Percentiles rank a stretch among this genome's conserved stretches.
Conservation (phyloP, 2,113 vertebrate genomes). For the Archocentrus centrarchus region DNA sequence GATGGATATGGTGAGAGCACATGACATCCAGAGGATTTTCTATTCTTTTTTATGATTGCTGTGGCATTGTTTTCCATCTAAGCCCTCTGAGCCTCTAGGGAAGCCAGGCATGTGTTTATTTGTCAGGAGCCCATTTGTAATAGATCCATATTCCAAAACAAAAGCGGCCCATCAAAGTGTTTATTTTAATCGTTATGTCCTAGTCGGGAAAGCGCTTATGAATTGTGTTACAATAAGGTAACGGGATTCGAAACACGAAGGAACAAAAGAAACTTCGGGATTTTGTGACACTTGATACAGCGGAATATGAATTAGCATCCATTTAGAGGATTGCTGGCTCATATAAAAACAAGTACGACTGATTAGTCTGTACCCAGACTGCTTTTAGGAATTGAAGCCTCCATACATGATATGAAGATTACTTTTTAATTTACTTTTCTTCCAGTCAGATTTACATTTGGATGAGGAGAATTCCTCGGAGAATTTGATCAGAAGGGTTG, state of each 20-base stretch:
- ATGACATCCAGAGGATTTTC: constrained; percentile 68
- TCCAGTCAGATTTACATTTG: constrained; percentile 47
- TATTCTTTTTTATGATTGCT: constrained; percentile 66
- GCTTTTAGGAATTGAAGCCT: constrained; percentile 31
- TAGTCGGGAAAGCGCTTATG: constrained; percentile 32
- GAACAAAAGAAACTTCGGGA: constrained; percentile 20
- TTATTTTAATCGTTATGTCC: constrained; percentile 61
- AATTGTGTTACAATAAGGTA: constrained; percentile 44
- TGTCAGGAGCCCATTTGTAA: constrained; percentile 73
- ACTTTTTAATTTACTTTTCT: constrained; percentile 54
- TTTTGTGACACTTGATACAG: constrained; percentile 30
- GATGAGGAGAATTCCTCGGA: constrained; percentile 43
- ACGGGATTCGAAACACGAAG: constrained; percentile 37
- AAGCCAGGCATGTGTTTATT: constrained; percentile 75
- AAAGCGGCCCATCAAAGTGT: constrained; percentile 64
- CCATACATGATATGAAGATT: constrained; percentile 39
- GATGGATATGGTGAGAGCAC: constrained; percentile 54
- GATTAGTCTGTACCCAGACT: constrained; percentile 32
- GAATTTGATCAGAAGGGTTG: constrained; percentile 52
- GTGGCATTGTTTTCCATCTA: constrained; percentile 65
- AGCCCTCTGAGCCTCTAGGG: constrained; percentile 59
- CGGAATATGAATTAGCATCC: constrained; percentile 26
- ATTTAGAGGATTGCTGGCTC: constrained; percentile 46
- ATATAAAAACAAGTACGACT: constrained; percentile 14
- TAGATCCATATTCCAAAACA: constrained; percentile 71